A percentile compares a stretch with the other conserved stretches of the same genome.
These are phyloP conservation scores for Brachionichthys hirsutus DNA, from an alignment of 2,113 vertebrate species.

Conservation along the genomic window DNA sequence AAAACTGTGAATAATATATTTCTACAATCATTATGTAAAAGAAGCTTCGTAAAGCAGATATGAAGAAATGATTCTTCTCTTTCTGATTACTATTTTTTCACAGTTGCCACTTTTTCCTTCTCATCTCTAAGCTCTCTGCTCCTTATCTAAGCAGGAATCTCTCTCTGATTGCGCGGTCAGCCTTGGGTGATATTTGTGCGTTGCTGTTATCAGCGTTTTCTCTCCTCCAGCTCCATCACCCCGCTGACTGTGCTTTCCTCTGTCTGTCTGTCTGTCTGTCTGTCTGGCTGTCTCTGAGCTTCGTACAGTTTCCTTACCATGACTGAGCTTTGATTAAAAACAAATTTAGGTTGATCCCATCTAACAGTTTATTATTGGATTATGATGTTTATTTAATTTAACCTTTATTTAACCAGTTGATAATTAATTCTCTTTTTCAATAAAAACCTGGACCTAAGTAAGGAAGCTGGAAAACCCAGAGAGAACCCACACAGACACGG, in stretches of 20 bases:
- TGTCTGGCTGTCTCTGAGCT: neutral
- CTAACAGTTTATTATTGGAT: constrained; percentile 40
- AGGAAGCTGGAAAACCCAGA: too few relatives aligned
- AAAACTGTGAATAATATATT: neutral
- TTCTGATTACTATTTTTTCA: constrained; percentile 7
- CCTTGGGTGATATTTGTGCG: constrained; percentile 12
- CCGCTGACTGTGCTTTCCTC: neutral
- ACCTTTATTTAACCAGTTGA: too few relatives aligned
- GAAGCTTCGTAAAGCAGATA: neutral
- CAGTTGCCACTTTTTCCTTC: neutral
- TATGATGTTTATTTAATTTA: too few relatives aligned
- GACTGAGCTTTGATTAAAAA: too few relatives aligned
- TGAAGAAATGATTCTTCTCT: neutral
- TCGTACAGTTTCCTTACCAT: too few relatives aligned
- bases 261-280: neutral
- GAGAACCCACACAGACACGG: too few relatives aligned
- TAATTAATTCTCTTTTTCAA: too few relatives aligned
- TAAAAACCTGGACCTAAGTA: too few relatives aligned
- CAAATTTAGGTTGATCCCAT: constrained; percentile 16
- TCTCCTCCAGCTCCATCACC: constrained; percentile 5
- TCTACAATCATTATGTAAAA: neutral
- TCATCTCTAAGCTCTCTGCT: neutral
- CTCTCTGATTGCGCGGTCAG: neutral
- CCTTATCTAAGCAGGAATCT: constrained; percentile 20
- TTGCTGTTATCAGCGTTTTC: constrained; percentile 32